Conservation (phyloP, 2,797 vertebrate species). For the Ptychadena robeensis region DNA sequence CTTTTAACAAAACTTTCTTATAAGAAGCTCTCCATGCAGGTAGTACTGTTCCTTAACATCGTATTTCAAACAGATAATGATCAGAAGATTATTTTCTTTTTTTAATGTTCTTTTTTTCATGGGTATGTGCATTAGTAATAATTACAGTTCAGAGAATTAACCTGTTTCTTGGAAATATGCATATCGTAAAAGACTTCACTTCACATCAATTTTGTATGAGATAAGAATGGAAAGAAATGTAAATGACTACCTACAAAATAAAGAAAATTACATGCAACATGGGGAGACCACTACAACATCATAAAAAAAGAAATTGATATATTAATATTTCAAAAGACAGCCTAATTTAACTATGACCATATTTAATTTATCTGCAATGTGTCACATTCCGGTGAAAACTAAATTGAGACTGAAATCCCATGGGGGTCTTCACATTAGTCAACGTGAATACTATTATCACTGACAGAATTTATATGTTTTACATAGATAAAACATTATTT, state of each 20-base stretch:
- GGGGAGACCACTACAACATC: neutral
- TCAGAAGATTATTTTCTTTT: constrained; percentile 26
- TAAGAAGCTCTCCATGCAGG: constrained; percentile 23
- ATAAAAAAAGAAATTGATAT: neutral
- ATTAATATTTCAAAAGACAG: neutral
- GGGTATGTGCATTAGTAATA: constrained; percentile 41
- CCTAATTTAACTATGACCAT: neutral
- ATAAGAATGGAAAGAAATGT: neutral
- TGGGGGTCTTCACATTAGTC: too few relatives aligned
- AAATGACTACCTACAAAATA: too few relatives aligned
- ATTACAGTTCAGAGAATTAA: constrained; percentile 42
- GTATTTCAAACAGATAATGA: constrained; percentile 44
- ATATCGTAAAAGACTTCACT: constrained; percentile 16
- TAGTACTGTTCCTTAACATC: constrained; percentile 3
- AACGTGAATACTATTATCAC: too few relatives aligned
- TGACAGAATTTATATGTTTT: too few relatives aligned
- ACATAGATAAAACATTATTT: too few relatives aligned
- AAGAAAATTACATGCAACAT: neutral
- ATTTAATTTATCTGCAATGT: neutral
- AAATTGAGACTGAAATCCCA: neutral
- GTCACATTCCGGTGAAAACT: neutral
- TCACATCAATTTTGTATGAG: constrained; percentile 27
- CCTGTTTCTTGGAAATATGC: constrained; percentile 33
- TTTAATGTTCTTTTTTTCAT: constrained; percentile 27
- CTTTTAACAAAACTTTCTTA: neutral